Evolutionary conservation across 2,113 vertebrate genomes (phyloP).

Genomic region (Bettongia penicillata): DNA sequence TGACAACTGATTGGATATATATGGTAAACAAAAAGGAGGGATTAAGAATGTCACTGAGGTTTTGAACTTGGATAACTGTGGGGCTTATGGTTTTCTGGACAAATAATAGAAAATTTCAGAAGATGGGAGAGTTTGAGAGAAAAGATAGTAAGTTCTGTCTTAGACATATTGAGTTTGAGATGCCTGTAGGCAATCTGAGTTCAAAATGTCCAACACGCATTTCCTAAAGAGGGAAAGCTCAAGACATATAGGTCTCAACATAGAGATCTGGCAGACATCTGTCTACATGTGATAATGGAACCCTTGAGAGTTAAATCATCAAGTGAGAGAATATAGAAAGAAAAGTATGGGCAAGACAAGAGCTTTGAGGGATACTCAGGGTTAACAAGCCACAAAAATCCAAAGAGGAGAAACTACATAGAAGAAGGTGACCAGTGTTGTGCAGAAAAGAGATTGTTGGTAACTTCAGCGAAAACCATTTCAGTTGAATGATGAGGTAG

Average conservation of each 20-base stretch:
- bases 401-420: not conserved
- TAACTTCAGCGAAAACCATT: not conserved
- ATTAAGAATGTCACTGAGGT: not conserved
- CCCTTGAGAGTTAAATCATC: not conserved
- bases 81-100: not conserved
- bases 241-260: not conserved
- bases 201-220: not conserved
- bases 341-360: not conserved
- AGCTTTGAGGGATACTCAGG: not conserved
- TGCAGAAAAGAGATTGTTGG: not conserved
- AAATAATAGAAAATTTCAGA: not conserved
- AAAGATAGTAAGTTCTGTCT: not conserved
- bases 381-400: not conserved
- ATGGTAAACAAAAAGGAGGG: not conserved
- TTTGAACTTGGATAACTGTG: not conserved
- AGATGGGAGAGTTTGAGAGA: not conserved
- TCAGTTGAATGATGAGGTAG: not conserved
- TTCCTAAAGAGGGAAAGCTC: not conserved
- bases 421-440: not conserved
- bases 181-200: not conserved
- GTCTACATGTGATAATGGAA: not conserved
- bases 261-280: not conserved
- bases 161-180: not conserved
- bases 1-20: not conserved
- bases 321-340: not conserved